Conservation (phyloP, 1,140 invertebrate genomes). For the Rhagoletis zephyria region DNA sequence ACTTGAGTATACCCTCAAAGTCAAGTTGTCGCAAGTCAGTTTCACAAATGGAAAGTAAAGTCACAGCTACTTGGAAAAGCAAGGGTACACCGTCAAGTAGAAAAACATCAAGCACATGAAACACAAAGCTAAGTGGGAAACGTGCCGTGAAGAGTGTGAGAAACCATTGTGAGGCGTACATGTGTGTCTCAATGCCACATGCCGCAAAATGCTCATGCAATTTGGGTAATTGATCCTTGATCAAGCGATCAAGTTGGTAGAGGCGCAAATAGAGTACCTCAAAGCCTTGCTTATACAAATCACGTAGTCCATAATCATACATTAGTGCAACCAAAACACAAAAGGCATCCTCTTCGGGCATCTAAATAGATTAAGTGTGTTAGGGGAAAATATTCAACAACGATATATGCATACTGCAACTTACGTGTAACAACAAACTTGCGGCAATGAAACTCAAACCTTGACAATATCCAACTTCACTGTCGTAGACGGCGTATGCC, state of each 20-base stretch:
- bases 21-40: slow-evolving; percentile 95
- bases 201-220: slow-evolving; percentile 92
- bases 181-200: slow-evolving; percentile 95
- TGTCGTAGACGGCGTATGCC: slow-evolving; percentile 97
- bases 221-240: slow-evolving; percentile 90
- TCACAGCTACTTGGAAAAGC: slow-evolving; percentile 95
- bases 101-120: slow-evolving; percentile 97
- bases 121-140: slow-evolving; percentile 97
- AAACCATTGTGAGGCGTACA: slow-evolving; percentile 99
- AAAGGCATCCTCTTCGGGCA: slow-evolving; percentile 99
- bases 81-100: slow-evolving; percentile 94
- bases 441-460: slow-evolving; percentile 97
- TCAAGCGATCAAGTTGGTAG: slow-evolving; percentile 94
- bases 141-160: slow-evolving; percentile 98
- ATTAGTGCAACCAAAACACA: slow-evolving; percentile 96
- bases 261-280: slow-evolving; percentile 94
- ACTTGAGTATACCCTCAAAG: slow-evolving; percentile 96
- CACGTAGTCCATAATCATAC: slow-evolving; percentile 94
- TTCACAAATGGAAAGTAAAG: slow-evolving; percentile 91
- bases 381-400: neutral
- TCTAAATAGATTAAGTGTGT: slow-evolving; percentile 77
- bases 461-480: slow-evolving; percentile 98
- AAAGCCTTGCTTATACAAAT: slow-evolving; percentile 97
- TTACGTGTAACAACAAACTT: slow-evolving; percentile 93
- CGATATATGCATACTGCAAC: slow-evolving; percentile 67